Base-by-base conservation (phyloP, 2,113 vertebrate species). In the Gobiocypris rarus region DNA sequence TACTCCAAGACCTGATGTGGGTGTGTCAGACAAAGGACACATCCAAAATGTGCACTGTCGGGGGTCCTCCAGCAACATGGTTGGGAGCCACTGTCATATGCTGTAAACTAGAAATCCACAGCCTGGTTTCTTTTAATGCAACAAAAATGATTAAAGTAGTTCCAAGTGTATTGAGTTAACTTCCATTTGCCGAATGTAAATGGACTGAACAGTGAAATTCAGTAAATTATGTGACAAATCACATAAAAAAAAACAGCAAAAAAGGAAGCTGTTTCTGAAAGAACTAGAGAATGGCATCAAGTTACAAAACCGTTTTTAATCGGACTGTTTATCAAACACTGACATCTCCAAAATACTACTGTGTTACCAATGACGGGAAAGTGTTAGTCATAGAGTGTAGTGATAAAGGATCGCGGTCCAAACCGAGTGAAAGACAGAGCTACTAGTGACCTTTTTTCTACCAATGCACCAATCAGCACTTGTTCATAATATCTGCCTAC, bases 381-480 rank as follows among this genome's bases (percentile, higher is more conserved):
- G 48, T 67, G 31, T 50, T 11, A 61, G 14, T 78, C 56, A 45
- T 28, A 45, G 14, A 63, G 14, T 28, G 26, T 17, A 13, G 41
- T 6, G 43, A 65, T 67, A 15, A 4, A 9, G 54, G 28, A 77
- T 56, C 50, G 41, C 22, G 63, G 59, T 67, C 43, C 43, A 80
- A 6, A 31, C 22, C 1, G 3, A 43, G 41, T 45, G 56, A 31
- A 45, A 41, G 56, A 79, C 14, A 26, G 2, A 63, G 76, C n/a
- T 19, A 26, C 38, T 26, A 17, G 5, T 65, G 43, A 22, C 38
- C 15, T 75, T 74, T 38, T 48, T 5, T 26, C 26, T 65, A 54
- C 52, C 52, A 65, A 77, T 79, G 74, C 75, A 56, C 54, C 63
- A 75, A 41, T 87, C 79, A 87, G 83, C 83, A 87, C 75, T 61